Evolutionary conservation across 2,888 invertebrate genomes (phyloP).

Genomic region (Agriopis aurantiaria): DNA sequence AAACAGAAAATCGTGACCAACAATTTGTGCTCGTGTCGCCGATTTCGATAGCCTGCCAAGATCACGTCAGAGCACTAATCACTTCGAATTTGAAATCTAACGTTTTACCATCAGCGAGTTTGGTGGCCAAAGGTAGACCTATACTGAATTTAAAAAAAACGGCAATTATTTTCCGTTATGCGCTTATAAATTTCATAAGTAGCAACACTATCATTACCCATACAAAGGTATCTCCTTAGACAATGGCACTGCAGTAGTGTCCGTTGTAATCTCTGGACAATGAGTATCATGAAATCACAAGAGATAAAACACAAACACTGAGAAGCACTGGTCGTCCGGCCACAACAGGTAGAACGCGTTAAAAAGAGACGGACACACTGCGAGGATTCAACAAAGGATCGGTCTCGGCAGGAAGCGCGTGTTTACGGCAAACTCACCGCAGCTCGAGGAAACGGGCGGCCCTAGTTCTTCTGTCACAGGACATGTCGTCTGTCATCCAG

Average conservation of each 20-base stretch:
- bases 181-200: slow-evolving; percentile 33
- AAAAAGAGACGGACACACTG: slow-evolving; percentile 79
- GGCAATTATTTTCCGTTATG: slow-evolving; percentile 37
- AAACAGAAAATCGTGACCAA: slow-evolving; percentile 70
- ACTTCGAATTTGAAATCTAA: slow-evolving; percentile 50
- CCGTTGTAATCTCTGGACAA: slow-evolving; percentile 41
- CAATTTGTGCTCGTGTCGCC: slow-evolving; percentile 68
- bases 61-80: slow-evolving; percentile 65
- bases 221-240: slow-evolving; percentile 53
- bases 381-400: slow-evolving; percentile 75
- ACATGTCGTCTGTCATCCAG: slow-evolving; percentile 77
- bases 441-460: slow-evolving; percentile 83
- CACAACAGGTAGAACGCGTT: slow-evolving; percentile 67
- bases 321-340: slow-evolving; percentile 43
- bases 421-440: slow-evolving; percentile 81
- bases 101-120: slow-evolving; percentile 57
- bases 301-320: slow-evolving; percentile 43
- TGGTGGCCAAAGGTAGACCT: too few relatives aligned
- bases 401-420: slow-evolving; percentile 76
- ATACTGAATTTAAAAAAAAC: too few relatives aligned
- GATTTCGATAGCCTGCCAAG: slow-evolving; percentile 76
- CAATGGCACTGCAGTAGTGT: slow-evolving; percentile 49
- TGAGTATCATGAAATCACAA: slow-evolving; percentile 38
- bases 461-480: slow-evolving; percentile 85
- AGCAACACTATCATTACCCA: slow-evolving; percentile 49